Conservation (phyloP, 2,888 invertebrate genomes). For the Hemithea aestivaria region DNA sequence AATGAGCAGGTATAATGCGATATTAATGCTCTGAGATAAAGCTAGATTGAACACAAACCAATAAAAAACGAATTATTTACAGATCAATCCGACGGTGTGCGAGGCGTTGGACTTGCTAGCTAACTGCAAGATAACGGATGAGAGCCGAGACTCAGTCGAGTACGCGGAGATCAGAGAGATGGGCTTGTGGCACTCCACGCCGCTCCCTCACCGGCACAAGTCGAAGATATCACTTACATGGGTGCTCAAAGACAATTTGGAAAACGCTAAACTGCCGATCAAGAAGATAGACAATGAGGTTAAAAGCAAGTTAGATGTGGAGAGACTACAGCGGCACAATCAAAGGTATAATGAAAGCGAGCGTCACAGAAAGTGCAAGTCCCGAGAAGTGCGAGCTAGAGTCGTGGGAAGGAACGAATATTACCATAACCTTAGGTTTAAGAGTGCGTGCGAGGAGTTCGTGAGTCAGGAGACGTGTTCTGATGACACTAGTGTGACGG, state of each 20-base stretch:
- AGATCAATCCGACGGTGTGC: constrained; percentile 48
- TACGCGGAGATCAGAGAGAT: constrained; percentile 69
- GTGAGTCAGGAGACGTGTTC: constrained; percentile 55
- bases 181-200: constrained; percentile 74
- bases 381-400: constrained; percentile 43
- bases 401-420: constrained; percentile 67
- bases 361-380: constrained; percentile 49
- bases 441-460: constrained; percentile 65
- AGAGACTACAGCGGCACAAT: constrained; percentile 28
- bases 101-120: constrained; percentile 65
- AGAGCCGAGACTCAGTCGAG: constrained; percentile 46
- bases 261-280: constrained; percentile 48
- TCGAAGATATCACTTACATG: constrained; percentile 87
- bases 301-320: constrained; percentile 37
- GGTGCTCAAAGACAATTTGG: constrained; percentile 84
- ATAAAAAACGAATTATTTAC: constrained; percentile 28
- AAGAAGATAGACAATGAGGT: constrained; percentile 32
- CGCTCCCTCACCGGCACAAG: constrained; percentile 64
- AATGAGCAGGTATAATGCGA: constrained; percentile 40
- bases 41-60: neutral
- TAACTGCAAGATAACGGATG: constrained; percentile 55
- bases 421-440: constrained; percentile 70
- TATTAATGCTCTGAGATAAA: constrained; percentile 16
- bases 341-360: constrained; percentile 42
- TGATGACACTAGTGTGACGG: constrained; percentile 58